Base-by-base conservation (phyloP, 2,113 vertebrate species). In the Eclectus roratus region DNA sequence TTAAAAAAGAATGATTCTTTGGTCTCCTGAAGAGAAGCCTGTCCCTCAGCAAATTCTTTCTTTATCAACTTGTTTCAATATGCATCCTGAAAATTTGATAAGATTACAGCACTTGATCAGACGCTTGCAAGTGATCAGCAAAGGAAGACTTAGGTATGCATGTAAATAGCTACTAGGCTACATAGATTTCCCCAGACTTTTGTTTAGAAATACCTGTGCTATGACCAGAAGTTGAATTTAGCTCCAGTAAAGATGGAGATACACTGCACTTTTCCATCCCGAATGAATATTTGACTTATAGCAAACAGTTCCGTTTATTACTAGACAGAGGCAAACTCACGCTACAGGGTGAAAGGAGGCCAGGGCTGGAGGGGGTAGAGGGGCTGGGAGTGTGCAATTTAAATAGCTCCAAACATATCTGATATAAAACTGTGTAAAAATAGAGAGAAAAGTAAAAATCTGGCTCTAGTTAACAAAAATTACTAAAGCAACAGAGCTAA, bases 261-360 rank as follows among this genome's bases (percentile, higher is more conserved):
- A n/a, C 7, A 20, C 20, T 21, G 3, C 33, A 71, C 6, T 55
- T 64, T 85, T 77, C 37, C 17, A 43, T 61, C 21, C 13, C 21
- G 37, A 65, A n/a, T 29, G 6, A 53, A 31, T 52, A 49, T 74
- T 66, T 70, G 28, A 39, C 25, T 83, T n/a, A 20, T 1, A 35
- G 41, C 16, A 44, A 50, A 31, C 52, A 43, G 25, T 44, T 72
- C 29, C 50, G 11, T 37, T 31, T 76, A 25, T 29, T 23, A 69
- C 7, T 47, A 56, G 10, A 20, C 35, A 73, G 19, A 83, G 6
- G 11, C 3, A 94, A 66, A 3, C 18, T 73, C 31, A 31, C 1
- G 1, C 19, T 13, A 33, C 2, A 1, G 14, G 4, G 11, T 0
- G 1, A 37, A 65, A 77, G 3, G 14, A 2, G 5, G 7, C 1